These are phyloP conservation scores for Scaptomyza parva DNA, from an alignment of 2,888 invertebrate species.

Conservation along the genomic window DNA sequence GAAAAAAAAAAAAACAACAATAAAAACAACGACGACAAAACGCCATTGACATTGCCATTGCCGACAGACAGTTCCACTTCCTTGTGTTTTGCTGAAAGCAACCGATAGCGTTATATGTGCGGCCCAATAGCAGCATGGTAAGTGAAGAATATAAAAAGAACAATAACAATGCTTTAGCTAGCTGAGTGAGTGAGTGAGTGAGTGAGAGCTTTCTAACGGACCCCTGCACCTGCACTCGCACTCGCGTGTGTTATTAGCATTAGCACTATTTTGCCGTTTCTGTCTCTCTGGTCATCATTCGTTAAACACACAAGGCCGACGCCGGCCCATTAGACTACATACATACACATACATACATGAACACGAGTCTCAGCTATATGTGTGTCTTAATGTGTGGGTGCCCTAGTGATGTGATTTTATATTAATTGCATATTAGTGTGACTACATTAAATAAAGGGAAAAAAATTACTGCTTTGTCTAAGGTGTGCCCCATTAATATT, in stretches of 20 bases:
- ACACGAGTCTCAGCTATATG: background rate
- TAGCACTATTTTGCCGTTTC: slow-evolving; percentile 25
- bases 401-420: slow-evolving; percentile 39
- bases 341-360: background rate
- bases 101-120: slow-evolving; percentile 35
- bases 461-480: slow-evolving; percentile 1
- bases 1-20: slow-evolving; percentile 4
- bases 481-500: slow-evolving; percentile 20
- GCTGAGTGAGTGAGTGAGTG: background rate
- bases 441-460: slow-evolving; percentile 25
- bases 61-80: slow-evolving; percentile 39
- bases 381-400: slow-evolving; percentile 30
- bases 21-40: slow-evolving; percentile 17
- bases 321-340: slow-evolving; percentile 33
- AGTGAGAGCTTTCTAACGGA: slow-evolving; percentile 42
- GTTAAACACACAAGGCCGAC: slow-evolving; percentile 44
- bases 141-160: slow-evolving; percentile 21
- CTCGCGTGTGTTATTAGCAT: slow-evolving; percentile 31
- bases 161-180: background rate
- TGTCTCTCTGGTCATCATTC: slow-evolving; percentile 48
- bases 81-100: slow-evolving; percentile 41
- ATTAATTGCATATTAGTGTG: slow-evolving; percentile 45
- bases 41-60: slow-evolving; percentile 50
- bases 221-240: slow-evolving; percentile 34
- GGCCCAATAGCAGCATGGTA: slow-evolving; percentile 56